Base-by-base conservation (phyloP, 2,888 invertebrate genomes). In the Cantharis rustica region DNA sequence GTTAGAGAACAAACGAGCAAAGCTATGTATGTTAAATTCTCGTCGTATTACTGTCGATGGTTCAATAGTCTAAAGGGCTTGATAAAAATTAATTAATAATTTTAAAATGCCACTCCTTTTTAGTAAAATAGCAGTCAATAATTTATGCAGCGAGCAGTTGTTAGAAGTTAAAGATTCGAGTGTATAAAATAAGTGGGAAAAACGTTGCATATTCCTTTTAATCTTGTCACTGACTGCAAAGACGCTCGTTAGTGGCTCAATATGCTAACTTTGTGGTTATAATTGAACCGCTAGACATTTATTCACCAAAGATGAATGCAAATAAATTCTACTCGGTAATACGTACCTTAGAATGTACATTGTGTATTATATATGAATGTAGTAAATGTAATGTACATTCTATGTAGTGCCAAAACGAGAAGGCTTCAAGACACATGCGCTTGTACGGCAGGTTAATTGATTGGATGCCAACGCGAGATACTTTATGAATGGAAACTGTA, bases 401-500 rank as follows among this genome's bases (percentile, higher is more conserved):
- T 75, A 71, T 82, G 81, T 81, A 80, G 76, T 76, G 72, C 73
- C 20, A 74, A 31, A 69, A 66, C 69, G 77, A 79, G 77, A 75
- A 73, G 79, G 73, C 74, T 76, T 76, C 70, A 78, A 81, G 81
- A 82, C 81, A 81, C 75, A 79, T 80, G 82, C 79, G 79, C 77
- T 81, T 77, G 75, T 78, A 81, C 81, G 80, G 78, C 69, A 78
- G 73, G 77, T 82, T 82, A 83, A 83, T 83, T 83, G 83, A 83
- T 82, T 80, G 80, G 80, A 78, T 80, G 81, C 80, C 82, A 80
- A 79, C 78, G 75, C 75, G 70, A 80, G 80, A 82, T 81, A 83
- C 82, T 83, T 80, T 83, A 83, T 82, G 82, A 82, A 83, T 82
- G 81, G 80, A 81, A 82, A 80, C 80, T 81, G 80, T 81, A 78